These are phyloP conservation scores for Pelobates fuscus DNA, from an alignment of 2,113 vertebrate species.

Conservation along the genomic window DNA sequence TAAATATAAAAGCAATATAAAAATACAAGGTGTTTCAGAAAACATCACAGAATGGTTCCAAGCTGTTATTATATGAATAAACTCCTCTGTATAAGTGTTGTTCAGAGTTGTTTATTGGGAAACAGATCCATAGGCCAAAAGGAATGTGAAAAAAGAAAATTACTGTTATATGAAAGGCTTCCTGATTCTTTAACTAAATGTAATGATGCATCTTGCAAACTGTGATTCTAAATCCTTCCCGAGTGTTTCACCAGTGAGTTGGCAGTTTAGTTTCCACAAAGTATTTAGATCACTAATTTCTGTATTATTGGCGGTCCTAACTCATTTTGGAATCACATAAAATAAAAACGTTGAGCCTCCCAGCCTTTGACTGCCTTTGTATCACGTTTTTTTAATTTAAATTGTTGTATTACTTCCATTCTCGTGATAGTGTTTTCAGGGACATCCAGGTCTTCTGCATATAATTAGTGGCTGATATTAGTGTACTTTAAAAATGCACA, in stretches of 20 bases:
- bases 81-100: not conserved
- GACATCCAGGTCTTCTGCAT: constrained; percentile 47
- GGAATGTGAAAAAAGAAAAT: constrained; percentile 2
- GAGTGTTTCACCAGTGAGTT: constrained; percentile 13
- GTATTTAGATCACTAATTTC: constrained; percentile 33
- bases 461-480: constrained; percentile 45
- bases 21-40: not conserved
- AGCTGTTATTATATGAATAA: not conserved
- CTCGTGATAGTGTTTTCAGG: constrained; percentile 38
- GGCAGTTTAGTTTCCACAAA: constrained; percentile 14
- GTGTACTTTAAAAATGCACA: constrained; percentile 26
- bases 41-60: not conserved
- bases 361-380: constrained; percentile 33
- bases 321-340: constrained; percentile 41
- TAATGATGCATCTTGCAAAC: constrained; percentile 24
- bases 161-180: constrained; percentile 25
- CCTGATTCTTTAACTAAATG: constrained; percentile 8
- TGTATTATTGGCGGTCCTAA: constrained; percentile 31
- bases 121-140: not conserved
- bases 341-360: constrained; percentile 4
- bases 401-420: constrained; percentile 44
- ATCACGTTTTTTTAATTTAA: constrained; percentile 48
- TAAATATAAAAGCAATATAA: not conserved
- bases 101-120: not conserved
- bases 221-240: constrained; percentile 9